Base-by-base conservation (phyloP, 2,888 invertebrate species). In the Frankliniella fusca region DNA sequence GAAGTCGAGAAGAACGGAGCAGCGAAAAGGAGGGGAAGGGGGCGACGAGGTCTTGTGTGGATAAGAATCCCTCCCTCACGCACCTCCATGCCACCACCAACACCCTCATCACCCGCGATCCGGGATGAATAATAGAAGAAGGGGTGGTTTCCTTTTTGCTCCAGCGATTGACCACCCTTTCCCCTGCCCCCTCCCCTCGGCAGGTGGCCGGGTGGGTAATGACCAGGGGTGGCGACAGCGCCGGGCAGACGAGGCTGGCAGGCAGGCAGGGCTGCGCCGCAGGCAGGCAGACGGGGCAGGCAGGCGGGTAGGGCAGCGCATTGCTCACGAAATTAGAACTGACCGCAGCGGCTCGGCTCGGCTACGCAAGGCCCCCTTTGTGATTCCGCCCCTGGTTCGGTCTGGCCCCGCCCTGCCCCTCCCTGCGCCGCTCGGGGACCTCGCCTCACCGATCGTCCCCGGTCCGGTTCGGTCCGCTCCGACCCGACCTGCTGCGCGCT, bases 181-280 rank as follows among this genome's bases (percentile, higher is more conserved):
- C 38, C 38, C 38, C 38, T 38, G 3, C 38, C 38, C 38, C 38
- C 38, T 38, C 38, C 38, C 38, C 38, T 38, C 38, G 61, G 61
- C 61, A 61, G 61, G 61, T 61, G 61, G 15, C 18, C 61, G 61
- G 61, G 7, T n/a, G 61, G 61, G 61, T 61, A 61, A 61, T 61
- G 61, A 61, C 61, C 61, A 61, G 61, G 61, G 61, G 61, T 61
- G 61, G 61, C 61, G 61, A 61, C 61, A 61, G n/a, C 61, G n/a
- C 61, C 61, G 54, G 1, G 15, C 54, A n/a, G 61, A 11, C 61
- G 20, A 18, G 61, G 8, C 61, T n/a, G 61, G 61, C 18, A 18
- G 15, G 61, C 11, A 18, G 61, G 61, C 38, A 5, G 38, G 38
- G 3, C 3, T 2, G 38, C 38, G 38, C 3, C 3, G 38, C 38